Conservation (phyloP, 92 coral and sea anemone genomes). For the Phenganax stokvisi region DNA sequence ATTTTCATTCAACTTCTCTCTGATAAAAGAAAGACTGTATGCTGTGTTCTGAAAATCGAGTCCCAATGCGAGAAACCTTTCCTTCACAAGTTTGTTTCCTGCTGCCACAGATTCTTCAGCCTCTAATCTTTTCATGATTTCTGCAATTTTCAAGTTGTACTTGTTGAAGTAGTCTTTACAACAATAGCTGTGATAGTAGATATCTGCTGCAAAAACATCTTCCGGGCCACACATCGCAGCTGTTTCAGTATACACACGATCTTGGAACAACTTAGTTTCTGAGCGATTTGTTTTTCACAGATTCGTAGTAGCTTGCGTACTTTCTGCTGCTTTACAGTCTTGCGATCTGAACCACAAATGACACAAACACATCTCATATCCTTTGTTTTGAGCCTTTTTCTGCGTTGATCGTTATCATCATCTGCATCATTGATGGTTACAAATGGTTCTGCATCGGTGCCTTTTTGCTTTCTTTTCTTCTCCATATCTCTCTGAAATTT, state of each 20-base stretch:
- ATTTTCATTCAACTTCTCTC: not conserved
- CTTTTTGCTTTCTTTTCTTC: not conserved
- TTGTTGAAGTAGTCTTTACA: not conserved
- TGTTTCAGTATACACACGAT: conserved; percentile 11
- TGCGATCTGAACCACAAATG: not conserved
- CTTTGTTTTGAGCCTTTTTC: not conserved
- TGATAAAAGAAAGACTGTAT: not conserved
- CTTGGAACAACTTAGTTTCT: conserved; percentile 8
- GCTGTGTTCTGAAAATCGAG: not conserved
- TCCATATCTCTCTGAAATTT: conserved; percentile 8
- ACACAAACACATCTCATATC: not conserved
- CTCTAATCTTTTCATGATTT: not conserved
- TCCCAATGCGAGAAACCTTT: not conserved
- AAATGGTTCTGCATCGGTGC: not conserved
- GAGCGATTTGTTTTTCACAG: conserved; percentile 11
- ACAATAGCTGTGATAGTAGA: conserved; percentile 2
- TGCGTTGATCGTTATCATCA: conserved; percentile 6
- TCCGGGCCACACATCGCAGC: not conserved
- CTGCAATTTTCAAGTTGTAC: conserved; percentile 5
- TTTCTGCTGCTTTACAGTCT: conserved; percentile 8
- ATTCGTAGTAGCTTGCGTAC: not conserved
- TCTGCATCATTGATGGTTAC: not conserved
- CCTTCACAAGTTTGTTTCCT: not conserved
- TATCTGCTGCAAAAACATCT: conserved; percentile 7
- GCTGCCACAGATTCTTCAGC: not conserved